phyloP scores from a whole-genome alignment of 2,888 invertebrate species.

The Thecocarcelia acutangulata region DNA sequence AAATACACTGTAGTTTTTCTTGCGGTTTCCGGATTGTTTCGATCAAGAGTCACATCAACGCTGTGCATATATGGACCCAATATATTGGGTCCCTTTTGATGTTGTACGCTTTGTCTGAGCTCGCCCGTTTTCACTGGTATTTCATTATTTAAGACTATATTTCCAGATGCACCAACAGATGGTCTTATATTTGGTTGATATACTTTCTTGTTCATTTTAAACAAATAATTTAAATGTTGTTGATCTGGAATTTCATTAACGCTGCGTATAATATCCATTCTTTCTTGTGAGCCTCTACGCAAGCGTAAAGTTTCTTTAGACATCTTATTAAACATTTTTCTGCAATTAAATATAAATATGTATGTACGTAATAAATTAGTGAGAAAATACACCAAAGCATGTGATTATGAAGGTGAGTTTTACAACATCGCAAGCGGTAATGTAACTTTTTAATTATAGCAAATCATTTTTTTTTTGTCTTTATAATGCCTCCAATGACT shows the following conservation, averaged over 20 bases:
- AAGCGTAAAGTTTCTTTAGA: slow-evolving; percentile 76
- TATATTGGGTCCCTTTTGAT: slow-evolving; percentile 74
- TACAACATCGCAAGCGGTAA: too few species aligned
- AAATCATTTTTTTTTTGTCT: too few species aligned
- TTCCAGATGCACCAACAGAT: slow-evolving; percentile 74
- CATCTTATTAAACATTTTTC: slow-evolving; percentile 77
- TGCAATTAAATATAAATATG: slow-evolving; percentile 55
- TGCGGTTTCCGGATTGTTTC: neutral
- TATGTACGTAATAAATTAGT: neutral
- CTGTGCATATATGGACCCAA: slow-evolving; percentile 71
- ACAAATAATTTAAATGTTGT: slow-evolving; percentile 78
- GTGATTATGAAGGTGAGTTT: too few species aligned
- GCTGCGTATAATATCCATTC: slow-evolving; percentile 77
- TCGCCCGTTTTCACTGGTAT: slow-evolving; percentile 72
- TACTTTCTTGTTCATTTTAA: slow-evolving; percentile 75
- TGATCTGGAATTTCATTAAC: slow-evolving; percentile 77
- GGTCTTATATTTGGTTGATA: slow-evolving; percentile 74
- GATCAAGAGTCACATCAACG: slow-evolving; percentile 22
- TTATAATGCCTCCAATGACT: too few species aligned
- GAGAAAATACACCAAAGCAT: too few species aligned
- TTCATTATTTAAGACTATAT: slow-evolving; percentile 76
- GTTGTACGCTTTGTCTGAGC: slow-evolving; percentile 77
- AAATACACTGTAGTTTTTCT: slow-evolving; percentile 52
- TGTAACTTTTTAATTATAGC: too few species aligned
- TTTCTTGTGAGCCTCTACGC: slow-evolving; percentile 73